Evolutionary conservation across 2,797 vertebrate species (phyloP), one percentile per base, ranked within the genome.

Genomic region (Eupleurogrammus muticus): DNA sequence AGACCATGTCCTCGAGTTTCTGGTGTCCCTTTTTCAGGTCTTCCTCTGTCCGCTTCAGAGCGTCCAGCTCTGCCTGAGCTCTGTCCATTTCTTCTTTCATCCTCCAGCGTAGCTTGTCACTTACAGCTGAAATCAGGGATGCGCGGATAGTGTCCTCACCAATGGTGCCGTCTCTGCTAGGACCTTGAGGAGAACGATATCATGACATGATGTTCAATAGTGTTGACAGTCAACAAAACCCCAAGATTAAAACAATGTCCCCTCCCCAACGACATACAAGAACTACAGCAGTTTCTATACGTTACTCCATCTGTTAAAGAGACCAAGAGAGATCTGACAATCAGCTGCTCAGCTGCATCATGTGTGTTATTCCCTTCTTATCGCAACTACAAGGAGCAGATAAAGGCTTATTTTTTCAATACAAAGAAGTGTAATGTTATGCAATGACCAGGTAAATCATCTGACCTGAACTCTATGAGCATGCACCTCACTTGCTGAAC

Each of bases 81-180:
- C 97, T 94, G 89, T 99, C 98, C 97, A 99, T 98, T 88, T 99
- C 98, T 81, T 99, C 98, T 77, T 99, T 99, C 97, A 99, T 99
- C 70, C 98, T 93, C 98, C 98, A 99, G 75, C 98, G 94, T 72
- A 99, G 92, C 76, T 99, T 99, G 88, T 99, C 98, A 4, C 96
- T 99, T 79, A 99, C 98, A 0, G 97, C 98, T 0, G 98, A 99
- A 79, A 99, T 98, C 48, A 99, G 95, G 52, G 98, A 99, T 0
- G 97, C 98, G 0, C 98, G 95, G 79, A 99, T 99, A 52, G 97
- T 99, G 88, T 99, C 98, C 83, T 99, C 98, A 0, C 97, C 97
- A 47, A 99, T 99, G 73, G 98, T 99, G 60, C 96, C 97, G 17
- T 99, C 98, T 78, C 96, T 94, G 72, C 91, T 96, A 35, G 95